Evolutionary conservation across 2,113 vertebrate species (phyloP).

Genomic region (Heloderma charlesbogerti): DNA sequence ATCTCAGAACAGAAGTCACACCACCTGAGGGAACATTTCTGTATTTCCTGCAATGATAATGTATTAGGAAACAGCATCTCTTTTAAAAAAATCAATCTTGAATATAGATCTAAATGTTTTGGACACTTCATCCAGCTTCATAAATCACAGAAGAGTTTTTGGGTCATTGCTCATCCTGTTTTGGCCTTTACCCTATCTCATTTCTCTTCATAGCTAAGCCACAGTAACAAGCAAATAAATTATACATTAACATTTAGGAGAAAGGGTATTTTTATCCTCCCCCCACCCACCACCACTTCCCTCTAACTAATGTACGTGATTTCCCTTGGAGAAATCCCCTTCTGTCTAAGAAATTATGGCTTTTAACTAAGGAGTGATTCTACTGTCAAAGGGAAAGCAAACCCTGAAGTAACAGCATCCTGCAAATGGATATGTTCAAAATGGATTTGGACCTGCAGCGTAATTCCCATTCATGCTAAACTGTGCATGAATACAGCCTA

Average conservation of each 20-base stretch:
- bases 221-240: conserved; percentile 64
- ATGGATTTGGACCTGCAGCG: not conserved
- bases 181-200: conserved; percentile 42
- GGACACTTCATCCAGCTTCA: conserved; percentile 37
- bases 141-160: conserved; percentile 54
- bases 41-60: conserved; percentile 40
- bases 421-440: conserved; percentile 37
- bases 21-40: conserved; percentile 50
- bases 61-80: not conserved
- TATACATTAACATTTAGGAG: conserved; percentile 67
- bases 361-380: conserved; percentile 55
- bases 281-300: not conserved
- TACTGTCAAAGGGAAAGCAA: conserved; percentile 40
- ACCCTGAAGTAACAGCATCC: conserved; percentile 7
- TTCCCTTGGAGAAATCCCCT: conserved; percentile 65
- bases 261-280: conserved; percentile 40
- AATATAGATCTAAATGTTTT: conserved; percentile 22
- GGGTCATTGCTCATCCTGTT: conserved; percentile 37
- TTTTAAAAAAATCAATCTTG: not conserved
- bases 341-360: conserved; percentile 62
- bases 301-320: conserved; percentile 48
- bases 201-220: conserved; percentile 58
- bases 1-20: not conserved
- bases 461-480: conserved; percentile 1
- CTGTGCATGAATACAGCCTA: not conserved